Evolutionary conservation across 2,888 invertebrate genomes (phyloP).

Genomic region (Trichogramma dendrolimi): DNA sequence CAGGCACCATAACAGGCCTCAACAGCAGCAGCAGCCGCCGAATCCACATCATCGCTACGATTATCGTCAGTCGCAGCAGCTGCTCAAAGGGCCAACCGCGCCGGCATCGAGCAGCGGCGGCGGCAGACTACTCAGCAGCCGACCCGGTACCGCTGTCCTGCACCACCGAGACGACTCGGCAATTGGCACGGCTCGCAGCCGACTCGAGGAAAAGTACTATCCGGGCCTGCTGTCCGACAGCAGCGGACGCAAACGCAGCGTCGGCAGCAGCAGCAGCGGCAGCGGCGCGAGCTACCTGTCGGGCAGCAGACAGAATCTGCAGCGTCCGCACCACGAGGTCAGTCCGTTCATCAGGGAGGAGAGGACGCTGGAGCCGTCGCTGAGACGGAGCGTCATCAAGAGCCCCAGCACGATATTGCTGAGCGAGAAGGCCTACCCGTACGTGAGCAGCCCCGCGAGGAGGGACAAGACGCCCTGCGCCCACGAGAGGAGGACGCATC

Average conservation of each 20-base stretch:
- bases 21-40: not conserved
- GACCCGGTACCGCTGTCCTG: not conserved
- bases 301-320: conserved; percentile 46
- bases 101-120: not conserved
- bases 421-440: conserved; percentile 66
- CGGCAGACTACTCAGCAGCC: not conserved
- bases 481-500: conserved; percentile 24
- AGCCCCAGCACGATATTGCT: conserved; percentile 66
- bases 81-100: not conserved
- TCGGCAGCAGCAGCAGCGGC: conserved; percentile 64
- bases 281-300: conserved; percentile 60
- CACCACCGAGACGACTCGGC: not conserved
- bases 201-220: not conserved
- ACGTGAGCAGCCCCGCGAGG: conserved; percentile 47
- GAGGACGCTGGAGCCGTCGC: conserved; percentile 65
- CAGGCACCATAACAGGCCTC: conserved; percentile 23
- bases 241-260: conserved; percentile 58
- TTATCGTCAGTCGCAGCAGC: not conserved
- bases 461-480: conserved; percentile 62
- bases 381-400: conserved; percentile 58
- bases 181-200: not conserved
- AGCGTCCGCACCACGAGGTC: conserved; percentile 37
- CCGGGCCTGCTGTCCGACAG: conserved; percentile 30
- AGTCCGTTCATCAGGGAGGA: conserved; percentile 53
- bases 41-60: not conserved